These are phyloP conservation scores for Phoeniculus purpureus DNA, from an alignment of 2,797 vertebrate genomes.

Conservation along the genomic window DNA sequence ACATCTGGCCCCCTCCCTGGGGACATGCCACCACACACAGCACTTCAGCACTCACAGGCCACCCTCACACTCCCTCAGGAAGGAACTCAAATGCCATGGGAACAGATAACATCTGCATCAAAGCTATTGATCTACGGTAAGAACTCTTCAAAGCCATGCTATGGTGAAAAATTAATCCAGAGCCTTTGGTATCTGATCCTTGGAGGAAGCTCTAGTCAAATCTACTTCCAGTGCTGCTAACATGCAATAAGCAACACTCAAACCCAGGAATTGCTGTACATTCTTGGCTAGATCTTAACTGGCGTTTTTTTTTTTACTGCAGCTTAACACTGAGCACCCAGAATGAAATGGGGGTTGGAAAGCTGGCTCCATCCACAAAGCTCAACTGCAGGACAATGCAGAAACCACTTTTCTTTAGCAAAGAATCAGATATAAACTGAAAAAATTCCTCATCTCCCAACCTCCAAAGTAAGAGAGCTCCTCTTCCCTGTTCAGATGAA, in stretches of 20 bases:
- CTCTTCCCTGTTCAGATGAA: background rate
- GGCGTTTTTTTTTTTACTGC: background rate
- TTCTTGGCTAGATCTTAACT: background rate
- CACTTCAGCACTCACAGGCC: background rate
- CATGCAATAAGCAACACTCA: constrained; percentile 19
- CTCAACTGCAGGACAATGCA: background rate
- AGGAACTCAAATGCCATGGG: background rate
- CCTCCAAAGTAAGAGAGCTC: background rate
- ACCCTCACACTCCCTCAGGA: background rate
- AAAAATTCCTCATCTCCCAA: background rate
- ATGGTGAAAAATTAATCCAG: constrained; percentile 4
- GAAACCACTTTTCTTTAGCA: background rate
- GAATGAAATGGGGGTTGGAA: background rate
- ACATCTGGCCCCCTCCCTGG: background rate
- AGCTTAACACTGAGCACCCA: background rate
- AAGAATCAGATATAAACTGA: background rate
- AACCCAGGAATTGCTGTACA: background rate
- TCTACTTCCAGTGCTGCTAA: background rate
- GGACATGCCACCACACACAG: background rate
- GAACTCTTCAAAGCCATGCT: constrained; percentile 19
- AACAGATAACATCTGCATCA: constrained; percentile 14
- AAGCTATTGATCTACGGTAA: constrained; percentile 2
- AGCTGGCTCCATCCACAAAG: background rate
- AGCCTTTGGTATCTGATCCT: background rate
- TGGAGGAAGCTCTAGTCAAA: background rate